A percentile compares a stretch with the other conserved stretches of the same genome.
phyloP scores from a whole-genome alignment of 2,113 vertebrate genomes.

The Apodemus speciosus region DNA sequence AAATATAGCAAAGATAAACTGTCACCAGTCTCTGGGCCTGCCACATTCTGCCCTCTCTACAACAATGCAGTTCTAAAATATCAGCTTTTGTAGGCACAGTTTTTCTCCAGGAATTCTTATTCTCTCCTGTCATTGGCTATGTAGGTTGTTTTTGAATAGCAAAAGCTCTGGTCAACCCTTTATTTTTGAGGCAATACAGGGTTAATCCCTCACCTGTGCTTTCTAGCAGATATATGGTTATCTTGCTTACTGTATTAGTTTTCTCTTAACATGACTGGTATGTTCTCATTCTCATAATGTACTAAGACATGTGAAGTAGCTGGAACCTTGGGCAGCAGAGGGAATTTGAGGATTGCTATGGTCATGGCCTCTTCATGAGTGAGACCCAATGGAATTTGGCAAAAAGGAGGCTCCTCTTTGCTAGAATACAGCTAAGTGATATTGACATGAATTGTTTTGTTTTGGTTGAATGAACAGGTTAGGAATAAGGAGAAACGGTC shows the following conservation, averaged over 20 bases:
- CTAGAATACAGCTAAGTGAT: background rate
- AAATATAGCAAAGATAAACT: background rate
- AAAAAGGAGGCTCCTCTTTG: background rate
- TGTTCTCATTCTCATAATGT: background rate
- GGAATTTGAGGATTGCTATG: background rate
- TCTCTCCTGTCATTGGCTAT: background rate
- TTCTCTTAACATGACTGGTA: background rate
- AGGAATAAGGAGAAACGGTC: slow-evolving; percentile 4
- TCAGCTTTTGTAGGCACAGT: background rate
- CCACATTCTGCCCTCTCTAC: background rate
- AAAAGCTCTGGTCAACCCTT: background rate
- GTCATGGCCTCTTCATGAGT: background rate
- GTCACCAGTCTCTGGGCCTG: background rate
- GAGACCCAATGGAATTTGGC: background rate
- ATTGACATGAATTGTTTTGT: background rate
- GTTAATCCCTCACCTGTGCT: background rate
- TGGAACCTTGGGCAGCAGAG: too few species aligned
- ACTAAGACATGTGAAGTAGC: background rate
- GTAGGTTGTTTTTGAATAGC: background rate
- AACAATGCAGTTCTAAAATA: background rate
- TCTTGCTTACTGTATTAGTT: background rate
- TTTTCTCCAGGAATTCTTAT: background rate
- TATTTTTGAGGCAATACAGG: background rate
- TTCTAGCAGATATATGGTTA: background rate
- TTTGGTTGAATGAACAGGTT: slow-evolving; percentile 29